Percentiles rank a stretch among this genome's conserved stretches.
Conservation (phyloP, 2,888 invertebrate species). For the Andrena bucephala region DNA sequence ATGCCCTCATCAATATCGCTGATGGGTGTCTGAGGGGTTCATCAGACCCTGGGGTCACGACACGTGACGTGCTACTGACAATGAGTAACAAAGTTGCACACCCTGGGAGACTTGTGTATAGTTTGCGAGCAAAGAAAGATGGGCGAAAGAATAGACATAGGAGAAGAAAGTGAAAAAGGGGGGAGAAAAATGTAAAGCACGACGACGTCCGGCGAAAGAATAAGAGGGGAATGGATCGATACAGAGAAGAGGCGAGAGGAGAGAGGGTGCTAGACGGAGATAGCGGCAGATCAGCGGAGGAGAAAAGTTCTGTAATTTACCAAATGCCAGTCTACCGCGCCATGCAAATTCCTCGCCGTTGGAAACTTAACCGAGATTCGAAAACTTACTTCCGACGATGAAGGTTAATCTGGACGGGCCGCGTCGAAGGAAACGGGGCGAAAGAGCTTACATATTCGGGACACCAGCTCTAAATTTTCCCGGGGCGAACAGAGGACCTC, state of each 20-base stretch:
- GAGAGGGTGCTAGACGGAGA: constrained; percentile 19
- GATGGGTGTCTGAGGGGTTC: too few relatives aligned
- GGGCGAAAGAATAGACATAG: not conserved
- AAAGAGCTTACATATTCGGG: constrained; percentile 64
- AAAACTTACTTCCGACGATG: constrained; percentile 71
- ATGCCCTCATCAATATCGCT: too few relatives aligned
- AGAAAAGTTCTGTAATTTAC: constrained; percentile 72
- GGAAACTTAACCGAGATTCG: constrained; percentile 70
- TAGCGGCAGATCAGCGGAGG: constrained; percentile 56
- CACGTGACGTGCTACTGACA: too few relatives aligned
- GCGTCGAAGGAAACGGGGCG: constrained; percentile 50
- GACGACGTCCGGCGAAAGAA: not conserved
- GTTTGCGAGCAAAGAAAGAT: not conserved
- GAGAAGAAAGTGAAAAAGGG: constrained; percentile 32
- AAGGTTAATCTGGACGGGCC: constrained; percentile 65
- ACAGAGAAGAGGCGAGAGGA: constrained; percentile 10
- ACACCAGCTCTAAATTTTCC: constrained; percentile 57
- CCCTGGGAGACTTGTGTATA: too few relatives aligned
- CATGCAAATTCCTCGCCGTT: constrained; percentile 68
- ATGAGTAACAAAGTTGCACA: too few relatives aligned
- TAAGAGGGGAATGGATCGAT: constrained; percentile 21
- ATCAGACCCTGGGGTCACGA: too few relatives aligned
- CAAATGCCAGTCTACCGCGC: constrained; percentile 65
- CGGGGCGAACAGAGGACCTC: constrained; percentile 23
- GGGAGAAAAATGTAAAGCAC: constrained; percentile 49